These are phyloP conservation scores for Zaprionus lachaisei DNA, from an alignment of 1,140 invertebrate genomes.

Conservation along the genomic window DNA sequence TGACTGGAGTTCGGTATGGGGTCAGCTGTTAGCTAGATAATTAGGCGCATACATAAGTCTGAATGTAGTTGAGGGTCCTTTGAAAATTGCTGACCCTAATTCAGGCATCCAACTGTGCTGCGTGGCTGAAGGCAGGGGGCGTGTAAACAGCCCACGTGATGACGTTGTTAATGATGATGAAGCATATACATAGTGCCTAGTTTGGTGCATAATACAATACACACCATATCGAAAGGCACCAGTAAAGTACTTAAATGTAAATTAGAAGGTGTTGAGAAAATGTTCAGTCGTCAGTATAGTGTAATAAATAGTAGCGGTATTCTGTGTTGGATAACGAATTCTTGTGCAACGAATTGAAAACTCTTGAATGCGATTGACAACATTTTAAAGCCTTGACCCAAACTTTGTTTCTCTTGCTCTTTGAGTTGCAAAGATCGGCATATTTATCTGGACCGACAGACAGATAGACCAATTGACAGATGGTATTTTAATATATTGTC, in stretches of 20 bases:
- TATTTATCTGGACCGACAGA: too few species aligned
- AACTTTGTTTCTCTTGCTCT: too few species aligned
- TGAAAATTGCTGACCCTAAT: conserved; percentile 45
- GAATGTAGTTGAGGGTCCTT: conserved; percentile 30
- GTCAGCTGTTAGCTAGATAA: conserved; percentile 46
- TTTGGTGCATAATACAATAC: conserved; percentile 6
- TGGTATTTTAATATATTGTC: too few species aligned
- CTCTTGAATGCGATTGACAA: too few species aligned
- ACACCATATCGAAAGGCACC: not conserved
- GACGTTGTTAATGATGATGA: conserved; percentile 2
- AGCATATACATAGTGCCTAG: not conserved
- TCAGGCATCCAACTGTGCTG: conserved; percentile 17
- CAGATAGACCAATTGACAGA: too few species aligned
- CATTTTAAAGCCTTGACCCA: too few species aligned
- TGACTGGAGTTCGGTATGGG: conserved; percentile 2
- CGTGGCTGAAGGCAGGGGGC: not conserved
- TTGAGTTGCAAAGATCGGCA: too few species aligned
- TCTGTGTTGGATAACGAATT: too few species aligned
- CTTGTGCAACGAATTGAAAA: too few species aligned
- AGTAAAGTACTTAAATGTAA: not conserved
- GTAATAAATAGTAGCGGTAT: too few species aligned
- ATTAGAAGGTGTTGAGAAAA: not conserved
- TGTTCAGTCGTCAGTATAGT: not conserved
- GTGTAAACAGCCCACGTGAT: conserved; percentile 15
- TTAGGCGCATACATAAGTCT: conserved; percentile 26